phyloP scores from a whole-genome alignment of 2,888 invertebrate species.

The Drosophila recens region DNA sequence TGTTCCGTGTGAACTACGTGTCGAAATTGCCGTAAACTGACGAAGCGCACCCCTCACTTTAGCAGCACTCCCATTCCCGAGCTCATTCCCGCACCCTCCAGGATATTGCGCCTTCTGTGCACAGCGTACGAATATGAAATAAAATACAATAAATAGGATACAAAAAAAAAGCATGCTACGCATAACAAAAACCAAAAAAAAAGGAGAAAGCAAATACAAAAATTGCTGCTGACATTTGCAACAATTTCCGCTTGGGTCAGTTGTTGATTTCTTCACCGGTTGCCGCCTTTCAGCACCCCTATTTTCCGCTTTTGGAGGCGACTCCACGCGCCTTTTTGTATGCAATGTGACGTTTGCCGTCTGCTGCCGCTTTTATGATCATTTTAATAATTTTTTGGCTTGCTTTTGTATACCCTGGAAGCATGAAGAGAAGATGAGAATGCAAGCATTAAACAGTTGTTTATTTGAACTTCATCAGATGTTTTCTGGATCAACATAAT shows the following conservation, averaged over 20 bases:
- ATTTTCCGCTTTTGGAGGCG: neutral
- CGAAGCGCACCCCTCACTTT: constrained; percentile 22
- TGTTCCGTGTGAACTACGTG: constrained; percentile 54
- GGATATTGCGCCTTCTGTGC: constrained; percentile 17
- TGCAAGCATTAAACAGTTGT: neutral
- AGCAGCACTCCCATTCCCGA: neutral
- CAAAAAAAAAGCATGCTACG: constrained; percentile 50
- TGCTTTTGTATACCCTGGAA: constrained; percentile 8
- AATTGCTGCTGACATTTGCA: constrained; percentile 75
- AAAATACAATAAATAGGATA: constrained; percentile 52
- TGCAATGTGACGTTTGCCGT: constrained; percentile 52
- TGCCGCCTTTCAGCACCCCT: neutral
- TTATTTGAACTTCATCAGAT: too few relatives aligned
- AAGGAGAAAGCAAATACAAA: constrained; percentile 24
- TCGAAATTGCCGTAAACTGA: constrained; percentile 63
- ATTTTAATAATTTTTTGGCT: constrained; percentile 54
- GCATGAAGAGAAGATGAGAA: too few relatives aligned
- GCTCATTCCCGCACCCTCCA: neutral
- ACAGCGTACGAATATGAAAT: constrained; percentile 29
- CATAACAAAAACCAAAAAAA: constrained; percentile 16
- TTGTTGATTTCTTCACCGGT: constrained; percentile 48
- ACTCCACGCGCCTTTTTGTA: constrained; percentile 25
- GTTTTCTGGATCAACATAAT: too few relatives aligned
- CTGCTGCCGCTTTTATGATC: constrained; percentile 68
- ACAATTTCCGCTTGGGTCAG: constrained; percentile 78